Conservation (phyloP, 2,113 vertebrate species). For the Heterotilapia buettikoferi region DNA sequence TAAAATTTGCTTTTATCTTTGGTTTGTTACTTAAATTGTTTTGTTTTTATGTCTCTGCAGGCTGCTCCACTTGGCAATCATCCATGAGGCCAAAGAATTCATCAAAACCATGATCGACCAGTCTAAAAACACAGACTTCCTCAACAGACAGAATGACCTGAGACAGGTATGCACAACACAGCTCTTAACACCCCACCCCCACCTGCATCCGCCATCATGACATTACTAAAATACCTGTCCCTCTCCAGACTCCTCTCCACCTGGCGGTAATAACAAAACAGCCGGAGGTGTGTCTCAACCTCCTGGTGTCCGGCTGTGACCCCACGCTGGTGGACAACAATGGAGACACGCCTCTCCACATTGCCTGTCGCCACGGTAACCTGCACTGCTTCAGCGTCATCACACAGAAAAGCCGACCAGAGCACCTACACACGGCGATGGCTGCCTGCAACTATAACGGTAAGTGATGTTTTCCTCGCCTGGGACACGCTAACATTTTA, state of each 20-base stretch:
- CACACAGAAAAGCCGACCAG: slow-evolving; percentile 72
- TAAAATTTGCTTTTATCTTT: background rate
- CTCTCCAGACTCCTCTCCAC: slow-evolving; percentile 86
- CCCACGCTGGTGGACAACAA: slow-evolving; percentile 84
- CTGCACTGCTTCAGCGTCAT: slow-evolving; percentile 82
- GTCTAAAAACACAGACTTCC: slow-evolving; percentile 77
- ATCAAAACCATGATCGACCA: slow-evolving; percentile 79
- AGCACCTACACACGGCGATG: slow-evolving; percentile 75
- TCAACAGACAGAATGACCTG: slow-evolving; percentile 89
- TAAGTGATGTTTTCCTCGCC: slow-evolving; percentile 38
- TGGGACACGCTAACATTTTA: background rate
- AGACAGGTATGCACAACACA: slow-evolving; percentile 79
- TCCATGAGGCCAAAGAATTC: slow-evolving; percentile 85
- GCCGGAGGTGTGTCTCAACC: slow-evolving; percentile 77
- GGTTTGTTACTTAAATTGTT: background rate
- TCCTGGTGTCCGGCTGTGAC: slow-evolving; percentile 85
- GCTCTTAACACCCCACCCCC: background rate
- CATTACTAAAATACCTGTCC: background rate
- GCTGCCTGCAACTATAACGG: slow-evolving; percentile 87
- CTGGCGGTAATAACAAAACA: slow-evolving; percentile 93
- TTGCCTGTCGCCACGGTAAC: slow-evolving; percentile 90
- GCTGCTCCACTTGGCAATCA: slow-evolving; percentile 90
- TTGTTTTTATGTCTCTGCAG: slow-evolving; percentile 56
- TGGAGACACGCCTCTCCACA: slow-evolving; percentile 90
- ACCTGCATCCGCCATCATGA: background rate